Conservation (phyloP, 2,888 invertebrate genomes). For the Lysandra coridon region DNA sequence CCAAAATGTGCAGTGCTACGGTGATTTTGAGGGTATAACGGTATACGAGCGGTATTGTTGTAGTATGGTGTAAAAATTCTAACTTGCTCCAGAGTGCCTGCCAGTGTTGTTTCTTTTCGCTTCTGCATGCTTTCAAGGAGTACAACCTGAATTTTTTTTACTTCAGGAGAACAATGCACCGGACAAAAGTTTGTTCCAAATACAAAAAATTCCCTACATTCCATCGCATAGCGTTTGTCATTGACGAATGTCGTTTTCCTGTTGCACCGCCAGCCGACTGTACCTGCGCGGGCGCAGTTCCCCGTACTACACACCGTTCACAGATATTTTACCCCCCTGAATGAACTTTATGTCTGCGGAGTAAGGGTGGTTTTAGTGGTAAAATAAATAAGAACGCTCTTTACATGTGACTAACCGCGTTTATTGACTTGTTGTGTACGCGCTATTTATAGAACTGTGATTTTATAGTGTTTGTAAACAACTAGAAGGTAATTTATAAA, state of each 20-base stretch:
- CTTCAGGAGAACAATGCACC: neutral
- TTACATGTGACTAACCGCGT: conserved; percentile 42
- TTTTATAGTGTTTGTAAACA: conserved; percentile 42
- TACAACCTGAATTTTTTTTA: neutral
- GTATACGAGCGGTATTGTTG: too few species aligned
- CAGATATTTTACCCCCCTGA: neutral
- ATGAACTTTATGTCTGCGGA: neutral
- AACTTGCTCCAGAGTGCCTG: too few species aligned
- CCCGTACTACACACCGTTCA: conserved; percentile 37
- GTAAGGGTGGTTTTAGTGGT: neutral
- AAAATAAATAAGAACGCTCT: neutral
- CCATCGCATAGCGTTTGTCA: neutral
- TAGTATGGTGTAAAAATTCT: too few species aligned
- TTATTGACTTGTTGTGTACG: conserved; percentile 40
- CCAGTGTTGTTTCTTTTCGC: too few species aligned
- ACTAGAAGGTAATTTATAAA: conserved; percentile 37
- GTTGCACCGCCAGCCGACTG: conserved; percentile 34
- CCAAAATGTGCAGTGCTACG: too few species aligned
- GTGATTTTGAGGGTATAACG: too few species aligned
- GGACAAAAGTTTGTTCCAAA: neutral
- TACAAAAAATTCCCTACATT: neutral
- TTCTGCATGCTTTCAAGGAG: too few species aligned
- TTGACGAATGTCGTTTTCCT: conserved; percentile 23
- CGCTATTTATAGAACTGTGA: conserved; percentile 42
- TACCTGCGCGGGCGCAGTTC: conserved; percentile 39